Conservation (phyloP, 1,140 invertebrate species). For the Tetragonula clypearis region DNA sequence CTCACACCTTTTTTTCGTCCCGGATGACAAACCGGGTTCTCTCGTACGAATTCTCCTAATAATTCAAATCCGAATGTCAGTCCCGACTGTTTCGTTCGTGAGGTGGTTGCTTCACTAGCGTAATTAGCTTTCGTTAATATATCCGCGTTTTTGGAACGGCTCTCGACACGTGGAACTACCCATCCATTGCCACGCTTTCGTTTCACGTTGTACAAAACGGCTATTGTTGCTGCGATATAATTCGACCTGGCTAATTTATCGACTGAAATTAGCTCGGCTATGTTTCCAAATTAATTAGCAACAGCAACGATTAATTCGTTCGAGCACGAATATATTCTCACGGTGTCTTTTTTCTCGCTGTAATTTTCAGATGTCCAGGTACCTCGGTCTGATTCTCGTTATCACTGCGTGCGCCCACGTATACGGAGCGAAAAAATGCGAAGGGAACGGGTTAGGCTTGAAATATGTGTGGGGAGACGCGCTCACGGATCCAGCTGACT, state of each 20-base stretch:
- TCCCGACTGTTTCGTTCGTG: slow-evolving; percentile 40
- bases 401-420: slow-evolving; percentile 56
- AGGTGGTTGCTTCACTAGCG: not conserved
- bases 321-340: not conserved
- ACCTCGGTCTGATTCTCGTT: slow-evolving; percentile 70
- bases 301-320: not conserved
- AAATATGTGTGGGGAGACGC: slow-evolving; percentile 94
- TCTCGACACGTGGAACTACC: slow-evolving; percentile 7
- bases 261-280: not conserved
- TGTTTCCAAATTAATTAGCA: not conserved
- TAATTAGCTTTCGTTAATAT: slow-evolving; percentile 39
- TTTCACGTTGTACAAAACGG: not conserved
- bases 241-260: not conserved
- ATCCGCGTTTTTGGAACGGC: not conserved
- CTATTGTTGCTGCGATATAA: not conserved
- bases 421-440: slow-evolving; percentile 80
- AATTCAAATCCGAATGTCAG: slow-evolving; percentile 23
- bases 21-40: slow-evolving; percentile 12
- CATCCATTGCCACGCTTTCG: not conserved
- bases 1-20: not conserved
- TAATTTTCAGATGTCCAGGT: slow-evolving; percentile 74
- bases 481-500: slow-evolving; percentile 87
- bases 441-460: slow-evolving; percentile 83
- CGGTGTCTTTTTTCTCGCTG: not conserved
- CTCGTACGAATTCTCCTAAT: slow-evolving; percentile 34